Evolutionary conservation across 1,140 invertebrate genomes (phyloP).

Genomic region (Brachionus asplanchnoidis): DNA sequence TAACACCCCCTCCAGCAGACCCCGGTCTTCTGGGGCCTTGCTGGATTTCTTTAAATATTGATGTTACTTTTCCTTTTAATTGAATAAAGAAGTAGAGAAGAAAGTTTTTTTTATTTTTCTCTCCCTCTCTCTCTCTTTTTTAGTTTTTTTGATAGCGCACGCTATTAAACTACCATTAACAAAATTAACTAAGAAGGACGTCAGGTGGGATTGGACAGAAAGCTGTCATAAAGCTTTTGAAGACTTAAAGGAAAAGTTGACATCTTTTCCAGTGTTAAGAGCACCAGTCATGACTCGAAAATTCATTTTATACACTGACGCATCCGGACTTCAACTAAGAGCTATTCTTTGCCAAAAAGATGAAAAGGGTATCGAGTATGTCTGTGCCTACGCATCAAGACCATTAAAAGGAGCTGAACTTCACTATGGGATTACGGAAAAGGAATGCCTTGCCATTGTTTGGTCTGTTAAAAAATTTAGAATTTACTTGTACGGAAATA

Average conservation of each 20-base stretch:
- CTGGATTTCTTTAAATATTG: too few species aligned
- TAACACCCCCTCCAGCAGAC: too few species aligned
- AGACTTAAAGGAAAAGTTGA: slow-evolving; percentile 42
- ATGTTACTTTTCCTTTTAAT: too few species aligned
- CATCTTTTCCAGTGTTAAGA: slow-evolving; percentile 37
- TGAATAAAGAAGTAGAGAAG: too few species aligned
- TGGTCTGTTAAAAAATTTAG: slow-evolving; percentile 44
- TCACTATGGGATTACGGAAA: slow-evolving; percentile 46
- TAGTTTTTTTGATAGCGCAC: too few species aligned
- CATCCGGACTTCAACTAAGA: slow-evolving; percentile 41
- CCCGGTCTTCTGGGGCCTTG: too few species aligned
- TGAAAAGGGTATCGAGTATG: slow-evolving; percentile 39
- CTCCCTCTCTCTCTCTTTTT: too few species aligned
- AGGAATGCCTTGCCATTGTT: slow-evolving; percentile 47
- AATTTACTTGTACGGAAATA: slow-evolving; percentile 45
- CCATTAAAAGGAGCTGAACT: slow-evolving; percentile 34
- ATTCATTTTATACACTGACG: slow-evolving; percentile 45
- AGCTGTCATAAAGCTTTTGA: slow-evolving; percentile 43
- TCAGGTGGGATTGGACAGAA: not conserved
- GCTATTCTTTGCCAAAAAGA: slow-evolving; percentile 45
- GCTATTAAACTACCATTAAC: too few species aligned
- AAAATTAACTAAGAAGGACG: slow-evolving; percentile 41
- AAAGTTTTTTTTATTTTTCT: too few species aligned
- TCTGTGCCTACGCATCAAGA: slow-evolving; percentile 39
- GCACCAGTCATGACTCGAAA: slow-evolving; percentile 42